phyloP scores from a whole-genome alignment of 1,140 invertebrate species.

The Cyclargus thomasi region DNA sequence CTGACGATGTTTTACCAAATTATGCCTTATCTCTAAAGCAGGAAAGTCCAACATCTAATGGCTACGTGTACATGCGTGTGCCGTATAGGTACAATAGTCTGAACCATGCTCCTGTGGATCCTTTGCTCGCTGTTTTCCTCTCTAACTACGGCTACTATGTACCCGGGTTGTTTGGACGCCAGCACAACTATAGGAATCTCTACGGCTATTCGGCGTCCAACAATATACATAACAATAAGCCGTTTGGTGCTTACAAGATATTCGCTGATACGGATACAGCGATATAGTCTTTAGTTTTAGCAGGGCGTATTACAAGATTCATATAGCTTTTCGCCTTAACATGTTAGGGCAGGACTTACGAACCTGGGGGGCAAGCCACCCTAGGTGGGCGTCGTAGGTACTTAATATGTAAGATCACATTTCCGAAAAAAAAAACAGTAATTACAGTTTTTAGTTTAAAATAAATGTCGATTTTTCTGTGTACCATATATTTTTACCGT shows the following conservation, averaged over 20 bases:
- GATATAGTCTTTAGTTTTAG: background rate
- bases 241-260: slow-evolving; percentile 77
- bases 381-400: too few species aligned
- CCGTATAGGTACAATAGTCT: slow-evolving; percentile 67
- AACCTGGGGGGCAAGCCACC: too few species aligned
- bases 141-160: slow-evolving; percentile 79
- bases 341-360: too few species aligned
- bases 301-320: too few species aligned
- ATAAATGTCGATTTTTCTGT: too few species aligned
- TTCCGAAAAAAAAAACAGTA: too few species aligned
- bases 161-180: slow-evolving; percentile 48
- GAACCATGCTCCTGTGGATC: slow-evolving; percentile 76
- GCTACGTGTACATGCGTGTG: slow-evolving; percentile 27
- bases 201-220: slow-evolving; percentile 78
- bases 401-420: too few species aligned
- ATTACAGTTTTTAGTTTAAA: too few species aligned
- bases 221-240: slow-evolving; percentile 79
- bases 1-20: slow-evolving; percentile 42
- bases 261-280: slow-evolving; percentile 54
- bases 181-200: slow-evolving; percentile 65
- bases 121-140: slow-evolving; percentile 75
- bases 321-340: too few species aligned
- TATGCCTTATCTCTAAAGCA: slow-evolving; percentile 41
- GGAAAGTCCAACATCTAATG: slow-evolving; percentile 29
- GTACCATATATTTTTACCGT: too few species aligned